phyloP scores from a whole-genome alignment of 2,113 vertebrate species.

The Cnemophilus loriae region DNA sequence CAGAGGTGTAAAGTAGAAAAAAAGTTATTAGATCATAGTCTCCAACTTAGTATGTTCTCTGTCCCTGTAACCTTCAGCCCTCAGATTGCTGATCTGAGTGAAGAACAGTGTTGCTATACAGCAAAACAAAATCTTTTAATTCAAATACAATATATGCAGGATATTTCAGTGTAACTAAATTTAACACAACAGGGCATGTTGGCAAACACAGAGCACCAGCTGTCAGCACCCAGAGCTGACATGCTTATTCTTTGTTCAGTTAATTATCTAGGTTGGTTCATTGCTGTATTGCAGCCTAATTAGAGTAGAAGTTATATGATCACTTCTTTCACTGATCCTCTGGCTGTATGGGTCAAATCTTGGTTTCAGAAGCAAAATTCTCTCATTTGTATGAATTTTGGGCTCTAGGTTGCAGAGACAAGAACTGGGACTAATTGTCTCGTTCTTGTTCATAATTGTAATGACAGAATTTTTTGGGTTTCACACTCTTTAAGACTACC shows the following conservation, averaged over 20 bases:
- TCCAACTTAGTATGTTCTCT: not conserved
- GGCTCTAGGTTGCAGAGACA: not conserved
- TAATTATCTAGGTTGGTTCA: conserved; percentile 33
- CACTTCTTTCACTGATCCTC: not conserved
- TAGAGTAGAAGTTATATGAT: not conserved
- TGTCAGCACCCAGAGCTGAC: conserved; percentile 4
- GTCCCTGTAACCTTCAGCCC: not conserved
- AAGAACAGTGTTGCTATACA: not conserved
- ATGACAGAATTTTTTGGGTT: not conserved
- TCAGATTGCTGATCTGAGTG: not conserved
- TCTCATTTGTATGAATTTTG: not conserved
- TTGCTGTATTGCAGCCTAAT: not conserved
- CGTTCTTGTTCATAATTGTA: not conserved
- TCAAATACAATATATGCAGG: not conserved
- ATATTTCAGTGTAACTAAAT: not conserved
- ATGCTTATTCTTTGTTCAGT: not conserved
- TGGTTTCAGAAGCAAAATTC: not conserved
- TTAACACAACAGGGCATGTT: not conserved
- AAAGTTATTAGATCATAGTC: not conserved
- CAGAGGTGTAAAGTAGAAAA: not conserved
- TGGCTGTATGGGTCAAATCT: not conserved
- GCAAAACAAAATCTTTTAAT: not conserved
- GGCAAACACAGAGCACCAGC: conserved; percentile 32
- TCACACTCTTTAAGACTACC: not conserved
- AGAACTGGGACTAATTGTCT: not conserved